phyloP scores from a whole-genome alignment of 2,797 vertebrate species.

The Rousettus madagascariensis region DNA sequence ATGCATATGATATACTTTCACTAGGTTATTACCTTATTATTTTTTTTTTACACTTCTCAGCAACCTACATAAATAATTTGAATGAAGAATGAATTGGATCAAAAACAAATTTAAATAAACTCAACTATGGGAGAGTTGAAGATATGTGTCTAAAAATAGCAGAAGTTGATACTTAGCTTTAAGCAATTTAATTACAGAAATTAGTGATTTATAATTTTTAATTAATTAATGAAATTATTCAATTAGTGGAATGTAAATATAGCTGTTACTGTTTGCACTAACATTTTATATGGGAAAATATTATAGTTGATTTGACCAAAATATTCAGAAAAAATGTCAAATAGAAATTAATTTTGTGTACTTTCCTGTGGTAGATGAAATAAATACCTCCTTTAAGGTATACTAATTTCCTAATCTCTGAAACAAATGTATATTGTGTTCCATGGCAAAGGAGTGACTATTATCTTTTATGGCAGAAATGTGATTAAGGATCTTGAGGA shows the following conservation, averaged over 20 bases:
- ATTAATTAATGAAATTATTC: background rate
- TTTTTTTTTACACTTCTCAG: background rate
- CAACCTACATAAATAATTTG: background rate
- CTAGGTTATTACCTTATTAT: background rate
- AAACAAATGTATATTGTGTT: background rate
- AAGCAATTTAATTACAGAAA: slow-evolving; percentile 12
- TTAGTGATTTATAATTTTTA: background rate
- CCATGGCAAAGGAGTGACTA: background rate
- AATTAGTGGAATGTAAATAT: background rate
- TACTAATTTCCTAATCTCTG: background rate
- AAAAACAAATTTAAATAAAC: background rate
- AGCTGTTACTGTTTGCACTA: background rate
- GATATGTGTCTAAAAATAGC: background rate
- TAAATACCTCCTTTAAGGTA: background rate
- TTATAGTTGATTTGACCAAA: background rate
- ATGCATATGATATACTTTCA: background rate
- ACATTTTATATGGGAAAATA: background rate
- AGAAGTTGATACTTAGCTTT: background rate
- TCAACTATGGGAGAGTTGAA: background rate
- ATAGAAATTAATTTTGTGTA: background rate
- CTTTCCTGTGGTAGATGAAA: background rate
- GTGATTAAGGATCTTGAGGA: background rate
- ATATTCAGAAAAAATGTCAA: background rate
- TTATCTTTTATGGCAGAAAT: background rate
- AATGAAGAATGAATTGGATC: background rate